phyloP scores from a whole-genome alignment of 1,140 invertebrate species.

The Popillia japonica region DNA sequence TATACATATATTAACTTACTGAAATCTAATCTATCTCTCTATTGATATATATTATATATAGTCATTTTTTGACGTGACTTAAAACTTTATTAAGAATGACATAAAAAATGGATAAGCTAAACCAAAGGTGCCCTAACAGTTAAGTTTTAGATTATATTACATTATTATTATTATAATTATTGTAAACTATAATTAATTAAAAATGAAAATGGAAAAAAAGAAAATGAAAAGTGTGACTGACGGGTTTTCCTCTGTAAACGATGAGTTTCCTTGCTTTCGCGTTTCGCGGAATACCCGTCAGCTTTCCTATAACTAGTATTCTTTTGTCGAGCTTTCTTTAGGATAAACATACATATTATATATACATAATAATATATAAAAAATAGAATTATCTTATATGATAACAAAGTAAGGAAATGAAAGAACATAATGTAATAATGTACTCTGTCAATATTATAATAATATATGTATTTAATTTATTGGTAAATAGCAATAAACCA shows the following conservation, averaged over 20 bases:
- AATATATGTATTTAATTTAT: conserved; percentile 52
- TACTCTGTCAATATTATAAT: conserved; percentile 38
- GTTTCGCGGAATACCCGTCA: not conserved
- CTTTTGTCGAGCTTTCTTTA: conserved; percentile 46
- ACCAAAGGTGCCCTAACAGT: conserved; percentile 63
- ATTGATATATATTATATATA: conserved; percentile 33
- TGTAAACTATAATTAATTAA: conserved; percentile 36
- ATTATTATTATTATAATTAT: conserved; percentile 38
- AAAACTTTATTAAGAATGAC: conserved; percentile 27
- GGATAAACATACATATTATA: conserved; percentile 36
- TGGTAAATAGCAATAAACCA: conserved; percentile 55
- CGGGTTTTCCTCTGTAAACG: not conserved
- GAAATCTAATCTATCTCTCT: conserved; percentile 31
- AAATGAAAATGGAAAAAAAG: conserved; percentile 1
- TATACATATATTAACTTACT: conserved; percentile 38
- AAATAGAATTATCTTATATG: conserved; percentile 37
- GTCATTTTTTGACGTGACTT: conserved; percentile 29
- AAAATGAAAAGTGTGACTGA: not conserved
- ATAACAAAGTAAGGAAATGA: conserved; percentile 30
- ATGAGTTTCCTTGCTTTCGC: not conserved
- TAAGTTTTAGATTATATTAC: conserved; percentile 58
- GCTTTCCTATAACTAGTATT: conserved; percentile 38
- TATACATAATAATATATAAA: conserved; percentile 39
- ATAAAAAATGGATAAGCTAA: conserved; percentile 57
- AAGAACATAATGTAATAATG: conserved; percentile 29